A percentile compares a stretch with the other conserved stretches of the same genome.
Conservation (phyloP, 2,888 invertebrate genomes). For the Caradrina kadenii region DNA sequence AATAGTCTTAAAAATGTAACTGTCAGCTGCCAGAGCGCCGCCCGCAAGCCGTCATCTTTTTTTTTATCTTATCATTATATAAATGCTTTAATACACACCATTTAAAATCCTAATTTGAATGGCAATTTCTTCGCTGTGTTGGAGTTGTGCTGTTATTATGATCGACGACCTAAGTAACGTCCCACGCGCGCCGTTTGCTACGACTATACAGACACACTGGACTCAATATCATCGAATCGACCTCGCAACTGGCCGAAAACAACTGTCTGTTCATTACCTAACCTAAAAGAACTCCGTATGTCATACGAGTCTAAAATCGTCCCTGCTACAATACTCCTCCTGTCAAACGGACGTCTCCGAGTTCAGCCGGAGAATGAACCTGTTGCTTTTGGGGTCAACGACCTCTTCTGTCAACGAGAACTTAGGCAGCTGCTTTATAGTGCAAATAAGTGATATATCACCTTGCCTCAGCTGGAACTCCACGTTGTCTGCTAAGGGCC, state of each 20-base stretch:
- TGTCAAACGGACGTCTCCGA: slow-evolving; percentile 99
- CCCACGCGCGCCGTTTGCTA: background rate
- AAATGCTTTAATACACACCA: no score
- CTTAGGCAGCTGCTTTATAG: slow-evolving; percentile 96
- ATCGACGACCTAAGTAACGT: background rate
- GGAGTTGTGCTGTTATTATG: no score
- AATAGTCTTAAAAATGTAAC: no score
- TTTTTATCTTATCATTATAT: no score
- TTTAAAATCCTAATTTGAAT: no score
- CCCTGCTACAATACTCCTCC: slow-evolving; percentile 75
- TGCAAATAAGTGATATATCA: slow-evolving; percentile 97
- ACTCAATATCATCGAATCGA: background rate
- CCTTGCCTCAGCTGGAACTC: slow-evolving; percentile 98
- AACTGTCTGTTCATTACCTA: slow-evolving; percentile 50
- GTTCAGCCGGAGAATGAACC: slow-evolving; percentile 97
- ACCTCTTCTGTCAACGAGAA: slow-evolving; percentile 98
- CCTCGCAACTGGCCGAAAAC: slow-evolving; percentile 1
- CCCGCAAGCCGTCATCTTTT: no score
- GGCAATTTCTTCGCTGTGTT: background rate
- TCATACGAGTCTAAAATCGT: slow-evolving; percentile 84
- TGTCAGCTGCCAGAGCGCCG: no score
- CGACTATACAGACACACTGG: background rate
- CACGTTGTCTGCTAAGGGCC: slow-evolving; percentile 95
- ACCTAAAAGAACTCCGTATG: slow-evolving; percentile 76
- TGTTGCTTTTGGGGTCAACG: slow-evolving; percentile 98